Evolutionary conservation across 2,113 vertebrate species (phyloP).

Genomic region (Mola mola): DNA sequence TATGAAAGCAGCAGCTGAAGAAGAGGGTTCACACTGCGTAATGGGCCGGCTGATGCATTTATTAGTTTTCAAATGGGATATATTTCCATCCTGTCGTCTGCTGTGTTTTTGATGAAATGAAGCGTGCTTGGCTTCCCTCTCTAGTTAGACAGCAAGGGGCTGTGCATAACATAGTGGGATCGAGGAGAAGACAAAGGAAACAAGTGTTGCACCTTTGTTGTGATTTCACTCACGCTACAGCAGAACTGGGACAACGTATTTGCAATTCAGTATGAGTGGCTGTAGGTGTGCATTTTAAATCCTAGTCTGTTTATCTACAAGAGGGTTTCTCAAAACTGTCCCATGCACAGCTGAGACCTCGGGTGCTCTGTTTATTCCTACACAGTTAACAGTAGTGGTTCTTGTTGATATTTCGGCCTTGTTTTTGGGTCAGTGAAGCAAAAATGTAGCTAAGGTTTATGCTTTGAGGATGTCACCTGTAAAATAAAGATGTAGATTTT

Average conservation of each 20-base stretch:
- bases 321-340: constrained; percentile 11
- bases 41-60: constrained; percentile 67
- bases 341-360: constrained; percentile 30
- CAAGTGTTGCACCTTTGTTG: constrained; percentile 36
- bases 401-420: constrained; percentile 39
- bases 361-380: constrained; percentile 24
- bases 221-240: constrained; percentile 38
- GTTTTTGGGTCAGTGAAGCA: constrained; percentile 25
- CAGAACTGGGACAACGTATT: constrained; percentile 32
- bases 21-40: constrained; percentile 36
- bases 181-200: constrained; percentile 41
- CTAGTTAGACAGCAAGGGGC: constrained; percentile 34
- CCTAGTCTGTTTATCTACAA: neutral
- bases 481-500: constrained; percentile 62
- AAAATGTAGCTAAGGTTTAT: constrained; percentile 39
- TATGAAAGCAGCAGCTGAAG: neutral
- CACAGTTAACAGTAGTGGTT: constrained; percentile 32
- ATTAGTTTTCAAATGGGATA: constrained; percentile 66
- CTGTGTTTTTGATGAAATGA: constrained; percentile 73
- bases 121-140: constrained; percentile 43
- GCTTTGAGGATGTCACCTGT: constrained; percentile 33
- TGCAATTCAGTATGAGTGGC: constrained; percentile 30
- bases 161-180: constrained; percentile 18
- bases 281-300: constrained; percentile 1
- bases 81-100: constrained; percentile 55